Evolutionary conservation across 2,797 vertebrate genomes (phyloP), one percentile per base, ranked within the genome.

Genomic region (Brachymystax lenok): DNA sequence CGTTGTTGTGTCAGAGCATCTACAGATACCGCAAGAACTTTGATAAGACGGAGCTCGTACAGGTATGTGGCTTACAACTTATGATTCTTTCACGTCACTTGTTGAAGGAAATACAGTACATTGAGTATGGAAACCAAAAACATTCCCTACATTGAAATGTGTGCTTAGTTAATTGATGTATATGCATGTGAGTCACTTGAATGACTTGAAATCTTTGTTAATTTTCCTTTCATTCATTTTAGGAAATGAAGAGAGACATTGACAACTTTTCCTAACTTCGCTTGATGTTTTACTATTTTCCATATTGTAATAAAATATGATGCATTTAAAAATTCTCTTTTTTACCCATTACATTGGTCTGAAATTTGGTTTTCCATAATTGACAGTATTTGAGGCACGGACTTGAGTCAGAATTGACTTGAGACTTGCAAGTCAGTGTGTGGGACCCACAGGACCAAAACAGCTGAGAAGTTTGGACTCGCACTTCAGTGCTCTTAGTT

Each of bases 1-100:
- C 95, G 27, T 46, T 94, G 46, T 90, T 98, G 74, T 95, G 95
- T 85, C 96, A 98, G 72, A 94, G 96, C 85, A 95, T 98, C 86
- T 98, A 97, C 91, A 91, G 89, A 35, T 95, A 97, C 84, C 90
- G 94, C 56, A 90, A 82, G 74, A 84, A 94, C 79, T 82, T 90
- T 28, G 83, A 96, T 88, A 97, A 97, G 91, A 93, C 90, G 0
- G 8, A 86, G 73, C 90, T 98, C 80, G 19, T 94, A 66, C 90
- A 96, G 96, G 96, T 28, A 2, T 50, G 27, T 19, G 21, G 69
- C 69, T 2, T 14, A 71, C 5, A 54, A 27, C 24, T 28, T 7
- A 0, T 7, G 50, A 27, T 14, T 30, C 27, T 68, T 68, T 8
- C 19, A 33, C 16, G 6, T 19, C 1, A 2, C 28, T 68, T 30